These are phyloP conservation scores for Megalops cyprinoides DNA, from an alignment of 2,797 vertebrate species.

Conservation along the genomic window DNA sequence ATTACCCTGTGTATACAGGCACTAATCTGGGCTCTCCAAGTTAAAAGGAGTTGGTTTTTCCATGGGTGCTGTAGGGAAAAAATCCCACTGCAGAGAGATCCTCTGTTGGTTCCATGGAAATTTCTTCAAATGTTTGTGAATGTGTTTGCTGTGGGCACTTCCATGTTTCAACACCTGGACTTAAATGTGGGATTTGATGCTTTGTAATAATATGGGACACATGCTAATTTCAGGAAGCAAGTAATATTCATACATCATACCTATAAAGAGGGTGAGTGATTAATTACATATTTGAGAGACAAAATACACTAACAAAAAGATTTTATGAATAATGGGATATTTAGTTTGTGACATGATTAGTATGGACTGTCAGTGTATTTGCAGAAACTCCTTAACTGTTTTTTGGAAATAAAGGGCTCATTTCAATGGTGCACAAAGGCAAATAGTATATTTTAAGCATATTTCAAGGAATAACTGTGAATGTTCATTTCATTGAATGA, in stretches of 20 bases:
- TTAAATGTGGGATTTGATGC: conserved; percentile 17
- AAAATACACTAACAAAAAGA: too few relatives aligned
- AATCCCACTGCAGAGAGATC: conserved; percentile 25
- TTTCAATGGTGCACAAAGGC: not conserved
- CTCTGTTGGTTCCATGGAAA: conserved; percentile 17
- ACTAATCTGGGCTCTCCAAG: conserved; percentile 36
- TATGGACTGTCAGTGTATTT: not conserved
- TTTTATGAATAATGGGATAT: too few relatives aligned
- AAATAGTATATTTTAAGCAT: too few relatives aligned
- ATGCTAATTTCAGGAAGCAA: conserved; percentile 22
- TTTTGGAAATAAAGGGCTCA: not conserved
- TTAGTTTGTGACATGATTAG: too few relatives aligned
- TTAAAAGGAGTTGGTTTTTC: conserved; percentile 39
- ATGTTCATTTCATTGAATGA: too few relatives aligned
- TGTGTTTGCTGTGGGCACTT: not conserved
- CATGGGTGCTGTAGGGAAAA: conserved; percentile 34
- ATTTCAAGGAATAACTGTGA: too few relatives aligned
- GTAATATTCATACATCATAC: conserved; percentile 1
- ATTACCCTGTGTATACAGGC: conserved; percentile 42
- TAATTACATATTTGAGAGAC: not conserved
- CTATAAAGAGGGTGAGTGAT: not conserved
- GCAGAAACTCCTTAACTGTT: not conserved
- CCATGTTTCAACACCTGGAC: conserved; percentile 9
- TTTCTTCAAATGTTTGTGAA: conserved; percentile 23
- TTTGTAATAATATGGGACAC: conserved; percentile 18